Conservation (phyloP, 2,113 vertebrate genomes). For the Mormyrus iriodes region DNA sequence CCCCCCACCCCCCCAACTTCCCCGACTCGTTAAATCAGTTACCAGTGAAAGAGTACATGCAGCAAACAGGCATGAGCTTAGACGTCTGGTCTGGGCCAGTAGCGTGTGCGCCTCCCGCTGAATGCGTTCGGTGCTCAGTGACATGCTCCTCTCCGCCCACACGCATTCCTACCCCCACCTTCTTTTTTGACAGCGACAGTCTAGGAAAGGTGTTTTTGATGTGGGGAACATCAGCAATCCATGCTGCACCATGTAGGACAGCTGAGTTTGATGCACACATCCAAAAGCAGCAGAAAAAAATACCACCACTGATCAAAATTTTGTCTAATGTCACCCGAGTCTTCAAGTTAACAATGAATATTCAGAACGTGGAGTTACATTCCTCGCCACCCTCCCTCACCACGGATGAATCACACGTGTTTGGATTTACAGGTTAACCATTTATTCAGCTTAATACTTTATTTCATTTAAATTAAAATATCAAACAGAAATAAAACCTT, state of each 20-base stretch:
- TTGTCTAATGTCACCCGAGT: not conserved
- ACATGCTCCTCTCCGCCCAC: not conserved
- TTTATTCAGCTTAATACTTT: not conserved
- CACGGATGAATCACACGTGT: not conserved
- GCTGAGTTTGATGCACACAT: not conserved
- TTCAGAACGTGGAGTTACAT: not conserved
- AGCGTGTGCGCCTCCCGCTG: not conserved
- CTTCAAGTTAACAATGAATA: constrained; percentile 16
- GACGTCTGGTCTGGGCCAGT: not conserved
- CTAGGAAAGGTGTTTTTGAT: not conserved
- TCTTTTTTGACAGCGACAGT: not conserved
- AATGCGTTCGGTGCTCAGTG: not conserved
- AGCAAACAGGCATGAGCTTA: not conserved
- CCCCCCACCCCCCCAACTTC: not conserved
- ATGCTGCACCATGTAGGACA: not conserved
- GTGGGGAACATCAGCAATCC: not conserved
- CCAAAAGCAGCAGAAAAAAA: not conserved
- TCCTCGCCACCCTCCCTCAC: not conserved
- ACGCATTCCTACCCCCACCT: not conserved
- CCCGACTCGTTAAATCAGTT: not conserved
- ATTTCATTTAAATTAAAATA: not conserved
- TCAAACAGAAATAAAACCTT: not conserved
- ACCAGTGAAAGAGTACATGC: not conserved
- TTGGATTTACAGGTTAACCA: not conserved
- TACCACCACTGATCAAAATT: not conserved